Percentiles rank a stretch among this genome's conserved stretches.
These are phyloP conservation scores for Pygocentrus nattereri DNA, from an alignment of 2,797 vertebrate species.

Conservation along the genomic window DNA sequence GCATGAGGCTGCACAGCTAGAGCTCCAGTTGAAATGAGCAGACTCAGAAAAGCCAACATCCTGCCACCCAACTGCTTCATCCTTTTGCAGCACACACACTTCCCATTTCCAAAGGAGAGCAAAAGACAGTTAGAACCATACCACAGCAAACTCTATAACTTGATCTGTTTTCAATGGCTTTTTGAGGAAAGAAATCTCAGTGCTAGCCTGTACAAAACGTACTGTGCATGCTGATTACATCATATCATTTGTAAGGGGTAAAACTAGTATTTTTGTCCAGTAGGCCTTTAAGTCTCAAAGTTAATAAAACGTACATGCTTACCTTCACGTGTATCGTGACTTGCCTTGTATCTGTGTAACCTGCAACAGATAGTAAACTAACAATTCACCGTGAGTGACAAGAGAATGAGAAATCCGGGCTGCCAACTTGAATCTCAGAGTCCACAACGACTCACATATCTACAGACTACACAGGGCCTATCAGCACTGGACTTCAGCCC, in stretches of 20 bases:
- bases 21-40: slow-evolving; percentile 58
- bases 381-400: background rate
- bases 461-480: slow-evolving; percentile 53
- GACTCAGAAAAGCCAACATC: slow-evolving; percentile 61
- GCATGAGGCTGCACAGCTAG: slow-evolving; percentile 68
- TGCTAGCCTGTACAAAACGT: background rate
- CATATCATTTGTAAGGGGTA: background rate
- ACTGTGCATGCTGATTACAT: background rate
- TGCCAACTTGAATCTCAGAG: slow-evolving; percentile 64
- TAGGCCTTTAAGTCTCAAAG: background rate
- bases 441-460: slow-evolving; percentile 58
- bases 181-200: background rate
- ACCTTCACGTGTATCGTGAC: slow-evolving; percentile 22
- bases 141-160: background rate
- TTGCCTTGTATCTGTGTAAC: slow-evolving; percentile 12
- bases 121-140: slow-evolving; percentile 14
- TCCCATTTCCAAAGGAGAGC: slow-evolving; percentile 29
- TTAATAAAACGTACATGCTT: slow-evolving; percentile 8
- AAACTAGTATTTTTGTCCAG: background rate
- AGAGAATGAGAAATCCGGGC: slow-evolving; percentile 49
- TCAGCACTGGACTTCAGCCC: slow-evolving; percentile 78
- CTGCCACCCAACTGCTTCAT: slow-evolving; percentile 64
- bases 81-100: slow-evolving; percentile 45
- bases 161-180: background rate
- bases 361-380: background rate